These are phyloP conservation scores for Brachirus orientalis DNA, from an alignment of 2,113 vertebrate species.

Conservation along the genomic window DNA sequence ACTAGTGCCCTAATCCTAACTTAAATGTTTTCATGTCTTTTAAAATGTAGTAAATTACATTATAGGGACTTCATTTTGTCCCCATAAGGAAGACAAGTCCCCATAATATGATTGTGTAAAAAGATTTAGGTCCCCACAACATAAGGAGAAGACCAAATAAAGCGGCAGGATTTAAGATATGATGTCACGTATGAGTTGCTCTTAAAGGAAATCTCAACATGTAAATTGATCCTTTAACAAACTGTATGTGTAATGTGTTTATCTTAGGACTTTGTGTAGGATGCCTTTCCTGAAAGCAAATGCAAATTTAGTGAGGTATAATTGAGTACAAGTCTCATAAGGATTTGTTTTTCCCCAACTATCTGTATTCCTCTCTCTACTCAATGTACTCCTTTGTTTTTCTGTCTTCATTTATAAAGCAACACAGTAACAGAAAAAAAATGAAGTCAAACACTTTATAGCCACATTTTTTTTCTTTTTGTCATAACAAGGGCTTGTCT, in stretches of 20 bases:
- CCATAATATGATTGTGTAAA: too few species aligned
- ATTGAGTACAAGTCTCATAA: slow-evolving; percentile 45
- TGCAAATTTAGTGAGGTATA: slow-evolving; percentile 19
- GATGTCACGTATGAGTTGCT: slow-evolving; percentile 11
- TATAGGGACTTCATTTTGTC: too few species aligned
- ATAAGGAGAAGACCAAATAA: slow-evolving; percentile 27
- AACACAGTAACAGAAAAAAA: slow-evolving; percentile 58
- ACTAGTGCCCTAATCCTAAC: too few species aligned
- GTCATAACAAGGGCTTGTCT: too few species aligned
- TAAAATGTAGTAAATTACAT: too few species aligned
- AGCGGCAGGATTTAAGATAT: slow-evolving; percentile 29
- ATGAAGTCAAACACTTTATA: slow-evolving; percentile 65
- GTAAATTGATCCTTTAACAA: slow-evolving; percentile 24
- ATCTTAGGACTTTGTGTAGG: slow-evolving; percentile 1
- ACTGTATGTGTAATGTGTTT: slow-evolving; percentile 33
- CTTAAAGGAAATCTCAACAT: slow-evolving; percentile 10
- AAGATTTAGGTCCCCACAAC: too few species aligned
- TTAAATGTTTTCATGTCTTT: too few species aligned
- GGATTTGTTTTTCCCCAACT: slow-evolving; percentile 50
- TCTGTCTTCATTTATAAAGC: slow-evolving; percentile 63
- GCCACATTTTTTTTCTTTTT: slow-evolving; percentile 62
- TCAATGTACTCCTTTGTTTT: slow-evolving; percentile 54
- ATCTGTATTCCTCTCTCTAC: slow-evolving; percentile 35
- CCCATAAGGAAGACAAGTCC: too few species aligned
- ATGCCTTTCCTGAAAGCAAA: slow-evolving; percentile 22